These are phyloP conservation scores for Mesitornis unicolor DNA, from an alignment of 2,113 vertebrate species.

Conservation along the genomic window DNA sequence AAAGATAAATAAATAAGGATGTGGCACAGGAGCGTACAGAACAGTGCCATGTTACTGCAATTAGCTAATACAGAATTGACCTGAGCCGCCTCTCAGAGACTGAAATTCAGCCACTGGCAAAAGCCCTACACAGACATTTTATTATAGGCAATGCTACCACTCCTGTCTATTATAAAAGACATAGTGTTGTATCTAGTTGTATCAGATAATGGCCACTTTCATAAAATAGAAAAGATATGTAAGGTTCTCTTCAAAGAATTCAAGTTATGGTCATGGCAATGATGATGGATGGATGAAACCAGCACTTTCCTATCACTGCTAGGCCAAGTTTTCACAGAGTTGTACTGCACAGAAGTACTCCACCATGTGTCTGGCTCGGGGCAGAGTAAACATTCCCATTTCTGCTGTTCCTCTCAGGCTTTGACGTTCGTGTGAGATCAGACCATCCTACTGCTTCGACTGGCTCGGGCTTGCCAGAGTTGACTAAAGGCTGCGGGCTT, in stretches of 20 bases:
- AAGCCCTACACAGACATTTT: neutral
- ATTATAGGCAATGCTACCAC: neutral
- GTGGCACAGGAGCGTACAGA: neutral
- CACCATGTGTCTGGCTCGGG: neutral
- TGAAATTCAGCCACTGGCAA: neutral
- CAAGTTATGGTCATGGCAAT: neutral
- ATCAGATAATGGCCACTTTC: neutral
- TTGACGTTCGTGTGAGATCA: neutral
- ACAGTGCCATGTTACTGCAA: neutral
- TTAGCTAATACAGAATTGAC: neutral
- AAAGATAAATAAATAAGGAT: neutral
- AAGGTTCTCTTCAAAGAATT: neutral
- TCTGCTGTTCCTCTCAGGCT: neutral
- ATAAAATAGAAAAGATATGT: neutral
- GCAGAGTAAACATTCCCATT: neutral
- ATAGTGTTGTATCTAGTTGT: neutral
- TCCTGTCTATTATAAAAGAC: neutral
- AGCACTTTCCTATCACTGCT: neutral
- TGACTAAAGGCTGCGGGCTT: neutral
- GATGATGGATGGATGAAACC: neutral
- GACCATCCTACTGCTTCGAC: neutral
- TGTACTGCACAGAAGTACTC: neutral
- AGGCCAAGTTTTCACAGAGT: neutral
- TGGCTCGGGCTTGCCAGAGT: accelerated
- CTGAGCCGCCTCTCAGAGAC: neutral